Conservation (phyloP, 2,113 vertebrate genomes). For the Aspidoscelis tigris region DNA sequence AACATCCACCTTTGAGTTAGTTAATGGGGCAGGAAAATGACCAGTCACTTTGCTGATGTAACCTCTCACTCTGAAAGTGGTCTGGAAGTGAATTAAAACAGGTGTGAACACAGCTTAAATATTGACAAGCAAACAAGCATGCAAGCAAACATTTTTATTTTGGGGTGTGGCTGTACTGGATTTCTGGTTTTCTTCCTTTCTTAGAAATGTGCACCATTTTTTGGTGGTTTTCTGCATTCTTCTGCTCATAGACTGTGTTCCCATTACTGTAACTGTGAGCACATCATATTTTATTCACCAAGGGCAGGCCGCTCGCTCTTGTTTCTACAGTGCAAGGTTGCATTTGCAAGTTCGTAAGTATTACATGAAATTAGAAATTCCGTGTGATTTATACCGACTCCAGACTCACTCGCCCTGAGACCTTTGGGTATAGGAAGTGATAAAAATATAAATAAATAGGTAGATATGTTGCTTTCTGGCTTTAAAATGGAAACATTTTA, state of each 20-base stretch:
- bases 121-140: too few species aligned
- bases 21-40: too few species aligned
- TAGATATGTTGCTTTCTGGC: background rate
- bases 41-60: too few species aligned
- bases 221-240: background rate
- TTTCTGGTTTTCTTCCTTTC: constrained; percentile 5
- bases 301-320: background rate
- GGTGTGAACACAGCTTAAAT: too few species aligned
- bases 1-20: too few species aligned
- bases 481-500: background rate
- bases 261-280: background rate
- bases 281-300: background rate
- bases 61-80: too few species aligned
- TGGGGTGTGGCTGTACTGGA: background rate
- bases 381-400: background rate
- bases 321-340: background rate
- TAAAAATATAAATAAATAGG: background rate
- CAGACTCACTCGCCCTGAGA: too few species aligned
- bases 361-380: background rate
- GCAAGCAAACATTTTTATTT: background rate
- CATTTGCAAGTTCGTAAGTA: background rate
- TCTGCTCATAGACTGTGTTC: background rate
- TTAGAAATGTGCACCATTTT: background rate
- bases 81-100: too few species aligned
- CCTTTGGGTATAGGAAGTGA: too few species aligned